Evolutionary conservation across 2,797 vertebrate genomes (phyloP).

Genomic region (Macropodus opercularis): DNA sequence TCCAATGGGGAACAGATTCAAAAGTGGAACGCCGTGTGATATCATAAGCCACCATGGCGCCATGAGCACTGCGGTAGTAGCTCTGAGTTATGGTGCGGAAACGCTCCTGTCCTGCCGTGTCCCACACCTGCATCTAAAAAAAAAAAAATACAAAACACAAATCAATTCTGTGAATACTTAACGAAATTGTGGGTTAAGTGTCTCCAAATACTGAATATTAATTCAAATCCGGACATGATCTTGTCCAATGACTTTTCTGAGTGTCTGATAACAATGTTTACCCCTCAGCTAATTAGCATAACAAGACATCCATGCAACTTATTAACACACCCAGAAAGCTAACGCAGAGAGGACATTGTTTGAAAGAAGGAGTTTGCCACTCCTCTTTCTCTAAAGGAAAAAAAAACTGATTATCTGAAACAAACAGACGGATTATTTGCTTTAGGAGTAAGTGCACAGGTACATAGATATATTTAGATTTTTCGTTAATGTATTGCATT

Average conservation of each 20-base stretch:
- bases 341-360: slow-evolving; percentile 31
- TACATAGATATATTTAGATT: not conserved
- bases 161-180: not conserved
- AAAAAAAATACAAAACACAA: slow-evolving; percentile 11
- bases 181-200: not conserved
- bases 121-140: slow-evolving; percentile 95
- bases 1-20: slow-evolving; percentile 92
- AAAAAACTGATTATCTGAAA: slow-evolving; percentile 13
- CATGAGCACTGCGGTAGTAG: slow-evolving; percentile 95
- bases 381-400: slow-evolving; percentile 7
- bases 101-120: slow-evolving; percentile 96
- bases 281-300: slow-evolving; percentile 2
- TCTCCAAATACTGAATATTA: not conserved
- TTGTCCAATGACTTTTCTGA: no score
- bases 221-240: no score
- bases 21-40: slow-evolving; percentile 90
- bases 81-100: slow-evolving; percentile 98
- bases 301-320: slow-evolving; percentile 10
- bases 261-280: not conserved
- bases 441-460: not conserved
- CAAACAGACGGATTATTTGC: slow-evolving; percentile 8
- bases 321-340: slow-evolving; percentile 59
- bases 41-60: slow-evolving; percentile 95
- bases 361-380: slow-evolving; percentile 7
- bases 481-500: not conserved